A percentile compares a stretch with the other conserved stretches of the same genome.
Conservation (phyloP, 2,113 vertebrate genomes). For the Apeltes quadracus region DNA sequence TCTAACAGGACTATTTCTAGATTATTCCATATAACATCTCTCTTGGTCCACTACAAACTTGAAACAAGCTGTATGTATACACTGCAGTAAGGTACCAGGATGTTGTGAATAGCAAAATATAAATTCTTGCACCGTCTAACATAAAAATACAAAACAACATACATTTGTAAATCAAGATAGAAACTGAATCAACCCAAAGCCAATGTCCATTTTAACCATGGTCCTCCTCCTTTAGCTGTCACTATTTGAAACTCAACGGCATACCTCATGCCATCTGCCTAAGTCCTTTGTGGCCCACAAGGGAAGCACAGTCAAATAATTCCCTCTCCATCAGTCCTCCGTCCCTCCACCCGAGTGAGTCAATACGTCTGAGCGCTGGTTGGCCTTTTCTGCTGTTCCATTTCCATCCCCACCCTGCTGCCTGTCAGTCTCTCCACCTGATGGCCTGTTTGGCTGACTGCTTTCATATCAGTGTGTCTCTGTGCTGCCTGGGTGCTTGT, state of each 20-base stretch:
- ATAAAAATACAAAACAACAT: neutral
- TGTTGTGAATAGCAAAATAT: neutral
- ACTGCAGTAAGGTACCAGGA: neutral
- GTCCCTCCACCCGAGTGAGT: slow-evolving; percentile 44
- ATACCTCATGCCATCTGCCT: slow-evolving; percentile 37
- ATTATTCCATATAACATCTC: neutral
- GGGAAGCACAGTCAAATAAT: slow-evolving; percentile 55
- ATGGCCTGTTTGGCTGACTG: slow-evolving; percentile 44
- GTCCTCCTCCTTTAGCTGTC: slow-evolving; percentile 4
- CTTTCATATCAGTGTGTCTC: slow-evolving; percentile 43
- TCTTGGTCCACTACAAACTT: neutral
- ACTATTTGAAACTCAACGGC: slow-evolving; percentile 44
- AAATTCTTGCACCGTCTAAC: neutral
- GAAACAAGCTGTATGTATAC: neutral
- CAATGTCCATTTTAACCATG: neutral
- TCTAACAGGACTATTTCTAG: too few species aligned
- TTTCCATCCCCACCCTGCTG: slow-evolving; percentile 52
- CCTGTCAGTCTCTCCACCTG: slow-evolving; percentile 48
- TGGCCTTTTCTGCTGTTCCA: slow-evolving; percentile 56
- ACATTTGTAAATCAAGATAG: neutral
- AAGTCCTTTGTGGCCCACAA: slow-evolving; percentile 40
- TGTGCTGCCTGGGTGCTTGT: slow-evolving; percentile 19
- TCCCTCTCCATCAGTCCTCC: slow-evolving; percentile 35
- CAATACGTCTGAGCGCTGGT: slow-evolving; percentile 48
- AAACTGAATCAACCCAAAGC: neutral